Conservation (phyloP, 2,113 vertebrate species). For the Nothobranchius furzeri region DNA sequence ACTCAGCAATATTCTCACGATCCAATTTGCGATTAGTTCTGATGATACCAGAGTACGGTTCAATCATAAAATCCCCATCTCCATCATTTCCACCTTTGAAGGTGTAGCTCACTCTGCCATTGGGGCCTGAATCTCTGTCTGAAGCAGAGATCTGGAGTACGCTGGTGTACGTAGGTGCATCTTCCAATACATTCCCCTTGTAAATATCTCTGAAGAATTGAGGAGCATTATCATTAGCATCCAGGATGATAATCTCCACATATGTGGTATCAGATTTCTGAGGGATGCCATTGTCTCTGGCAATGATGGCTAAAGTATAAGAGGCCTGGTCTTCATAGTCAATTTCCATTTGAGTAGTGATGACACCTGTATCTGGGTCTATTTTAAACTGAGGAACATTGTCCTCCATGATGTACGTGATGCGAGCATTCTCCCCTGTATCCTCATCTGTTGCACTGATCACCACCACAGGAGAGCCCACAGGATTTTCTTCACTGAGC, state of each 20-base stretch:
- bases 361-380: constrained; percentile 87
- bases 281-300: constrained; percentile 93
- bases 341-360: constrained; percentile 90
- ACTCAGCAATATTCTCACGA: constrained; percentile 90
- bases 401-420: constrained; percentile 93
- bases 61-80: constrained; percentile 92
- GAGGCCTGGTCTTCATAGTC: constrained; percentile 95
- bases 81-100: constrained; percentile 93
- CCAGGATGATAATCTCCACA: constrained; percentile 90
- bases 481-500: constrained; percentile 86
- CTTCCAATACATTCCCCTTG: constrained; percentile 89
- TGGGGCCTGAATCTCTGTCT: constrained; percentile 88
- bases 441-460: constrained; percentile 94
- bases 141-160: constrained; percentile 94
- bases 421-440: constrained; percentile 93
- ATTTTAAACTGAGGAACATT: constrained; percentile 93
- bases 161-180: constrained; percentile 86
- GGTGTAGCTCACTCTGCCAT: constrained; percentile 89
- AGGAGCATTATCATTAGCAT: constrained; percentile 91
- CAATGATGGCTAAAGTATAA: constrained; percentile 91
- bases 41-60: constrained; percentile 92
- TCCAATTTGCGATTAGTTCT: constrained; percentile 90
- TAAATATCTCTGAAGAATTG: constrained; percentile 89
- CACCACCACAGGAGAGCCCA: constrained; percentile 88
- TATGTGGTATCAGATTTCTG: constrained; percentile 95